phyloP scores from a whole-genome alignment of 2,113 vertebrate genomes.

The Isichthys henryi region DNA sequence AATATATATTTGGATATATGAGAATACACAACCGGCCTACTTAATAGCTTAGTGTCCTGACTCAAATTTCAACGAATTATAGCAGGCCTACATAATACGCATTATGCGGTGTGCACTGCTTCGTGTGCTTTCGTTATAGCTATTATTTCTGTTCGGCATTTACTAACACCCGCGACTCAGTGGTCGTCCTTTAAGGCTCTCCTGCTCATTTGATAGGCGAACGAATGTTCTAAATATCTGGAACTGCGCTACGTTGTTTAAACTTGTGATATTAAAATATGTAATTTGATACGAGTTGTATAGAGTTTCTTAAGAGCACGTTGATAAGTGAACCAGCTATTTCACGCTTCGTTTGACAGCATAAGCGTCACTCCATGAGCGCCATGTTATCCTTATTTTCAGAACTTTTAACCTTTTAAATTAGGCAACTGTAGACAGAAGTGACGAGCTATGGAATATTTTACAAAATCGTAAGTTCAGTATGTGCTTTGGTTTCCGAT shows the following conservation, averaged over 20 bases:
- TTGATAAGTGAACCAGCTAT: slow-evolving; percentile 15
- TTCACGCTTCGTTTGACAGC: slow-evolving; percentile 7
- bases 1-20: not conserved
- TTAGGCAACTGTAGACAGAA: not conserved
- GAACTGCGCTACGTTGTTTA: not conserved
- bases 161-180: not conserved
- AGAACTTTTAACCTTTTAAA: not conserved
- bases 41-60: not conserved
- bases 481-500: not conserved
- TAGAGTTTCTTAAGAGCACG: not conserved
- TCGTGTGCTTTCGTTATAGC: not conserved
- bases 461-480: not conserved
- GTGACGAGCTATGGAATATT: not conserved
- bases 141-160: not conserved
- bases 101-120: not conserved
- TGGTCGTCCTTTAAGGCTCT: not conserved
- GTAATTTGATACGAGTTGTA: slow-evolving; percentile 11
- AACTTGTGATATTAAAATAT: not conserved
- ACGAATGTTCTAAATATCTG: not conserved
- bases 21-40: not conserved
- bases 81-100: not conserved
- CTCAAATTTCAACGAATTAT: not conserved
- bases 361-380: not conserved
- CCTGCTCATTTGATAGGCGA: not conserved
- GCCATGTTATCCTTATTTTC: not conserved